A percentile compares a stretch with the other conserved stretches of the same genome.
These are phyloP conservation scores for Cyprinella venusta DNA, from an alignment of 2,797 vertebrate species.

Conservation along the genomic window DNA sequence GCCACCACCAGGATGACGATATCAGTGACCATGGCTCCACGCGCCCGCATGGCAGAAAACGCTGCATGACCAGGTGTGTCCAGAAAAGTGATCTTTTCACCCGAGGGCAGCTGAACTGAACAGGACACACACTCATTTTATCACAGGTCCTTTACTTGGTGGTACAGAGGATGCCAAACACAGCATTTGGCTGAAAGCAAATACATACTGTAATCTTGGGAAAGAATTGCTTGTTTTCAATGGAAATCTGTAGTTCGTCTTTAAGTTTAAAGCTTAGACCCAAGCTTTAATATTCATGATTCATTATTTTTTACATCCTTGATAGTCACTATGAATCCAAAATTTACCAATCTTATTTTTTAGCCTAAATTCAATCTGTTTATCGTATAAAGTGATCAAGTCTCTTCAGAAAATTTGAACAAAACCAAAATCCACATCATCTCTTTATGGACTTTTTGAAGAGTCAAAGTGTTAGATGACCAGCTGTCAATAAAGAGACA, in stretches of 20 bases:
- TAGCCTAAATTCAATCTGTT: no score
- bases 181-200: neutral
- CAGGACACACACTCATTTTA: neutral
- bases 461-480: no score
- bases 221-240: neutral
- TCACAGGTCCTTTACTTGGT: neutral
- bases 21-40: slow-evolving; percentile 90
- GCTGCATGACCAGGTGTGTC: slow-evolving; percentile 97
- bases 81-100: slow-evolving; percentile 93
- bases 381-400: no score
- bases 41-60: slow-evolving; percentile 92
- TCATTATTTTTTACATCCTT: neutral
- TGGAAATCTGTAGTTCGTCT: neutral
- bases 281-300: neutral
- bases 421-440: no score
- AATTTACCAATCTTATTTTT: neutral
- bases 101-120: slow-evolving; percentile 84
- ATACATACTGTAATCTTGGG: neutral
- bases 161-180: neutral
- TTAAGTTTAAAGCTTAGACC: neutral
- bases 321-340: neutral
- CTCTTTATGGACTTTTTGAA: no score
- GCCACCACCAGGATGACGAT: slow-evolving; percentile 92
- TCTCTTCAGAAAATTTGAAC: no score
- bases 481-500: no score